A percentile compares a stretch with the other conserved stretches of the same genome.
phyloP scores from a whole-genome alignment of 53 echinoderm and acorn worm genomes.

The Arbacia lixula region DNA sequence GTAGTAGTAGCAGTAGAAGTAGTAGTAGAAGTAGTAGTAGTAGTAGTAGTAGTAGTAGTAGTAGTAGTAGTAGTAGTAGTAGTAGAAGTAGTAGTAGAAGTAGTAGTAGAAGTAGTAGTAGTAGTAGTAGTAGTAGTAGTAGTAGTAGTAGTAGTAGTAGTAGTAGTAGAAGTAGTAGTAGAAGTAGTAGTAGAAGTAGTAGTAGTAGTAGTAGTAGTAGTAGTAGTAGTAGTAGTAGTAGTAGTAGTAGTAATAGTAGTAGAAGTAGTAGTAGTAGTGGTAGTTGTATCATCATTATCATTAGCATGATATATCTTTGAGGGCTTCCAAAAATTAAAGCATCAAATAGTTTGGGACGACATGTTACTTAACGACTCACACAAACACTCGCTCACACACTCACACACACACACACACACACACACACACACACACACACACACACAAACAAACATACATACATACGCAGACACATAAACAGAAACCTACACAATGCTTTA shows the following conservation, averaged over 20 bases:
- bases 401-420: too few relatives aligned
- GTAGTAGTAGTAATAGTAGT: slow-evolving; percentile 38
- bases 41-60: background rate
- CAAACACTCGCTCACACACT: too few relatives aligned
- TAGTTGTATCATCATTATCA: too few relatives aligned
- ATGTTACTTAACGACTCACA: too few relatives aligned
- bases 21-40: background rate
- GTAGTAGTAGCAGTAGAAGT: background rate
- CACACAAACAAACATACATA: too few relatives aligned
- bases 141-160: slow-evolving; percentile 19
- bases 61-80: background rate
- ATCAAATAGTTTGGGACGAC: too few relatives aligned
- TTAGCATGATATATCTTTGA: too few relatives aligned
- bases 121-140: slow-evolving; percentile 26
- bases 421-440: too few relatives aligned
- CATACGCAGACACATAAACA: too few relatives aligned
- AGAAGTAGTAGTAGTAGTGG: slow-evolving; percentile 36
- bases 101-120: slow-evolving; percentile 18
- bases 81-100: slow-evolving; percentile 6
- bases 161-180: slow-evolving; percentile 21
- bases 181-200: background rate
- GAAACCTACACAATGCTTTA: too few relatives aligned
- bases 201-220: slow-evolving; percentile 29
- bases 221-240: slow-evolving; percentile 32
- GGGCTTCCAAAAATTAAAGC: too few relatives aligned